These are phyloP conservation scores for Paedocypris micromegethes DNA, from an alignment of 2,797 vertebrate species.

Conservation along the genomic window DNA sequence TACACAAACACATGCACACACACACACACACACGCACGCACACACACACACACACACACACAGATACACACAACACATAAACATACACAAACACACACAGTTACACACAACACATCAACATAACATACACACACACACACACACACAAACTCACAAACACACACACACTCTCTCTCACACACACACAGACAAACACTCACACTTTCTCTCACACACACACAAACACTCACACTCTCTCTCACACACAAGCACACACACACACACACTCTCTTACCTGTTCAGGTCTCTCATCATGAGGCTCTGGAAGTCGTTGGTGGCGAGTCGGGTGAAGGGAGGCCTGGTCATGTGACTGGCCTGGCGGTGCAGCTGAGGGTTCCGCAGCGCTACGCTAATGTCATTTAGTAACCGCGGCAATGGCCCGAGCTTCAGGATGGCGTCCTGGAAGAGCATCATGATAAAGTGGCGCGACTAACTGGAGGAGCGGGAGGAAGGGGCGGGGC, in stretches of 20 bases:
- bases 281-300: constrained; percentile 93
- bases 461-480: constrained; percentile 54
- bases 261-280: constrained; percentile 74
- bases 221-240: no score
- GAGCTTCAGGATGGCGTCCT: constrained; percentile 93
- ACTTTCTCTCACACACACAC: not conserved
- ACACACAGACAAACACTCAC: no score
- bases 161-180: not conserved
- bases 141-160: not conserved
- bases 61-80: not conserved
- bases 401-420: constrained; percentile 89
- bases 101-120: not conserved
- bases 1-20: not conserved
- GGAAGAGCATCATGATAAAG: constrained; percentile 5
- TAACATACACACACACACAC: not conserved
- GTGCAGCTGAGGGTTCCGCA: constrained; percentile 94
- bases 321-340: constrained; percentile 66
- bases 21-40: not conserved
- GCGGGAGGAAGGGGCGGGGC: not conserved
- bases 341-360: constrained; percentile 86
- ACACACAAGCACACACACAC: not conserved
- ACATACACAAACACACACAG: not conserved
- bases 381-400: constrained; percentile 92
- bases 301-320: constrained; percentile 88
- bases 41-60: constrained; percentile 1